phyloP scores from a whole-genome alignment of 2,797 vertebrate genomes.

The Pitangus sulphuratus region DNA sequence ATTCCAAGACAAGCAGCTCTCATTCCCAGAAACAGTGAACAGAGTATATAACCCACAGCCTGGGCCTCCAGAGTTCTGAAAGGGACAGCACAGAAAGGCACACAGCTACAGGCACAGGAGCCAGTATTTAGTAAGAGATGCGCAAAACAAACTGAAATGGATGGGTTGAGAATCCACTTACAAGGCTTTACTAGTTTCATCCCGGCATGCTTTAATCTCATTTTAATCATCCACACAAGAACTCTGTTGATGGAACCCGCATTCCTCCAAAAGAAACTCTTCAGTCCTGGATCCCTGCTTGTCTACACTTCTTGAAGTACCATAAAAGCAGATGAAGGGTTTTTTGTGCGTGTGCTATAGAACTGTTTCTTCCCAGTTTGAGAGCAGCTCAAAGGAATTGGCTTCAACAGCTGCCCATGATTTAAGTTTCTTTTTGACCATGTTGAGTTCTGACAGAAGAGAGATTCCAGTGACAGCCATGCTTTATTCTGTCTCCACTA shows the following conservation, averaged over 20 bases:
- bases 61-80: neutral
- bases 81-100: neutral
- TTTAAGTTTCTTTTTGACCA: constrained; percentile 38
- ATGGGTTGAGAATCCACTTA: neutral
- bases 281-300: neutral
- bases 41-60: neutral
- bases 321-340: neutral
- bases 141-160: neutral
- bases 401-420: neutral
- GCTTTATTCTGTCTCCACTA: neutral
- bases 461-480: neutral
- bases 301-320: neutral
- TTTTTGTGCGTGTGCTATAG: neutral
- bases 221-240: neutral
- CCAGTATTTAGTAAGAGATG: neutral
- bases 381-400: neutral
- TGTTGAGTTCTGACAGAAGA: constrained; percentile 11
- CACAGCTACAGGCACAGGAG: neutral
- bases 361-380: neutral
- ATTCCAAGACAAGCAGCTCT: neutral
- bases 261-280: neutral
- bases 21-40: neutral
- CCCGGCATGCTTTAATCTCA: neutral
- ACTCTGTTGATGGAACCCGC: neutral
- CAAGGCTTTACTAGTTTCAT: neutral